Evolutionary conservation across 1,140 invertebrate species (phyloP).

Genomic region (Cepaea nemoralis): DNA sequence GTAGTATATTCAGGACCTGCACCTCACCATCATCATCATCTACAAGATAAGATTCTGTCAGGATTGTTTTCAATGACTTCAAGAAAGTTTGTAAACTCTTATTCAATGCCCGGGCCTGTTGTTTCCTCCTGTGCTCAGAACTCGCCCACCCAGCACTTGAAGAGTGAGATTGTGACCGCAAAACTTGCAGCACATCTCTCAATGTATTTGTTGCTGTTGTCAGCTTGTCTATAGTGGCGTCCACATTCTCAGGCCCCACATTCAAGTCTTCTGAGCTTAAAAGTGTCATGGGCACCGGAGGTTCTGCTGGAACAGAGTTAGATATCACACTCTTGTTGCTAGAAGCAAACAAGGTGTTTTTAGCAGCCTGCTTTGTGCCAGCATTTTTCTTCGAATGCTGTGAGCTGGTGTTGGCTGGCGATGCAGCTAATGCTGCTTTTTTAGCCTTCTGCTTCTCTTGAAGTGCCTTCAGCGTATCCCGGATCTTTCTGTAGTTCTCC

Average conservation of each 20-base stretch:
- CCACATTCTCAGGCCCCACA: conserved; percentile 39
- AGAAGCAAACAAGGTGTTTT: background rate
- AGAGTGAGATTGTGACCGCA: conserved; percentile 15
- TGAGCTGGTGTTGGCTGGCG: background rate
- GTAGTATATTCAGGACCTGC: background rate
- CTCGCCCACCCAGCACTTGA: background rate
- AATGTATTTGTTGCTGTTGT: conserved; percentile 33
- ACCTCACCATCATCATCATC: background rate
- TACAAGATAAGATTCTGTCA: background rate
- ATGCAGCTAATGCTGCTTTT: background rate
- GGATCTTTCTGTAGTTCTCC: conserved; percentile 35
- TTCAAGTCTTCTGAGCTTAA: background rate
- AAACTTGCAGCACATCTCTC: conserved; percentile 6
- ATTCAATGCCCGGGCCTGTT: conserved; percentile 35
- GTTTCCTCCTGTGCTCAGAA: conserved; percentile 14
- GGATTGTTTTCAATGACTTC: conserved; percentile 30
- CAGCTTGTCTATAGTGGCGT: conserved; percentile 35
- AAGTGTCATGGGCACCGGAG: background rate
- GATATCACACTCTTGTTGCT: too few relatives aligned
- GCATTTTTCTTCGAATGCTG: background rate
- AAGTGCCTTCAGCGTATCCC: conserved; percentile 35
- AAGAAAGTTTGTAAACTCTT: conserved; percentile 32
- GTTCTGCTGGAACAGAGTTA: background rate
- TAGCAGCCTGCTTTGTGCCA: background rate
- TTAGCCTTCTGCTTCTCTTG: conserved; percentile 22